Base-by-base conservation (phyloP, 1,140 invertebrate species). In the Cyrtorhinus lividipennis region DNA sequence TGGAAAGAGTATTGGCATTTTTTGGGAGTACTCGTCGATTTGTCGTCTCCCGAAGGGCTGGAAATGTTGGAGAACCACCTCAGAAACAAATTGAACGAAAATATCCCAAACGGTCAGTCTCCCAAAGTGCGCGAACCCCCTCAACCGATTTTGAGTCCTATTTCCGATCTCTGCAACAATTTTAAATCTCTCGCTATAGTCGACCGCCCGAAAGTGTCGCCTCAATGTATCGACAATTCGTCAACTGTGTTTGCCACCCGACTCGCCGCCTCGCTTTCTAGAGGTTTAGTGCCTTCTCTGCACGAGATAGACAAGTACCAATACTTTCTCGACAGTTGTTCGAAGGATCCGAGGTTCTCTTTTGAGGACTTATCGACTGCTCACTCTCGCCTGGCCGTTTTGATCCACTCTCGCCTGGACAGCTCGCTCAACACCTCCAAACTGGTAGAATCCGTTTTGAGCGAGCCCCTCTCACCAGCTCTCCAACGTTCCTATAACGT, bases 1-100 rank as follows among this genome's bases (percentile, higher is more conserved):
- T 95, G 91, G 91, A 85, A 83, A 65, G 92, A 95, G 71, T 91
- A 90, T 72, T 95, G 92, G 91, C 81, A 84, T 1, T 95, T 95
- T 71, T 74, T 95, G 3, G 82, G 87, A 67, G 79, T 78, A 2
- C 92, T 88, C 71, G 79, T 84, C 5, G 84, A 95, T 74, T 76
- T 95, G 1, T 72, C 81, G 0, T 81, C 81, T 0, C 68, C 74
- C 0, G 82, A 86, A 63, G 91, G 90, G 1, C 75, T 95, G 1
- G 67, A 72, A 0, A 75, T 82, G 30, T 71, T 95, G 0, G 90
- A 95, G 73, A 77, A 79, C 23, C 86, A 87, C 75, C 73, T 95
- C 1, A 78, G 79, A 67, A 73, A 76, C 44, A 46, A 30, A 56
- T 59, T n/a, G n/a, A 8, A 44, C n/a, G 8, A 8, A 10, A 8